Base-by-base conservation (phyloP, 2,113 vertebrate species). In the Aldabrachelys gigantea region DNA sequence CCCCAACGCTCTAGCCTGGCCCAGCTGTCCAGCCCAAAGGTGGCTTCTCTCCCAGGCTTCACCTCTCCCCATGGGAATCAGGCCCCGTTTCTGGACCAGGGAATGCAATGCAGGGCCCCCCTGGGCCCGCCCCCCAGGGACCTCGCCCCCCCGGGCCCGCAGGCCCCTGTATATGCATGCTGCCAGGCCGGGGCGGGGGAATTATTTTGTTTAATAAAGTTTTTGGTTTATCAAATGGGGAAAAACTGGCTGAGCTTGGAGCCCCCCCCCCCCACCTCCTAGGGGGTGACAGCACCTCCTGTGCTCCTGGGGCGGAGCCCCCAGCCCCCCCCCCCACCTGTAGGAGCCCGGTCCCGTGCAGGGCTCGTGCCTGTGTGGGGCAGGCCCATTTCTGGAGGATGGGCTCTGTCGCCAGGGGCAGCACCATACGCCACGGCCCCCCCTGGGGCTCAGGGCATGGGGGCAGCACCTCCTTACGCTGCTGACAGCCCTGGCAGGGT, bases 181-280 rank as follows among this genome's bases (percentile, higher is more conserved):
- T 21, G 50, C 80, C 35, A n/a, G 80, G 85, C 65, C 69, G 47
- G 16, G 83, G 54, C 21, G 80, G 69, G n/a, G 41, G 84, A 78
- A 29, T 38, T 89, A 83, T 82, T 85, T 80, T 83, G 88, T 93
- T 87, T 93, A 81, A 89, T 90, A 90, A 93, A 84, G 87, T 83
- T 93, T 89, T 90, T 87, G 84, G 57, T 87, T 83, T 87, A 86
- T 86, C 84, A 53, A 93, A 83, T 14, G 80, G 16, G 9, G 82
- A 57, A 78, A 57, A n/a, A 50, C 5, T 75, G 24, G 25, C 35
- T 85, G 24, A 69, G 62, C 16, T 31, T 19, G 7, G 7, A n/a
- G 35, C 25, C 21, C 5, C 38, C 38, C 38, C 38, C 41, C 38
- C 41, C 5, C 6, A 16, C 10, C 38, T 10, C 3, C n/a, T 44